Conservation (phyloP, 2,888 invertebrate genomes). For the Scelioninae gen. 2 region DNA sequence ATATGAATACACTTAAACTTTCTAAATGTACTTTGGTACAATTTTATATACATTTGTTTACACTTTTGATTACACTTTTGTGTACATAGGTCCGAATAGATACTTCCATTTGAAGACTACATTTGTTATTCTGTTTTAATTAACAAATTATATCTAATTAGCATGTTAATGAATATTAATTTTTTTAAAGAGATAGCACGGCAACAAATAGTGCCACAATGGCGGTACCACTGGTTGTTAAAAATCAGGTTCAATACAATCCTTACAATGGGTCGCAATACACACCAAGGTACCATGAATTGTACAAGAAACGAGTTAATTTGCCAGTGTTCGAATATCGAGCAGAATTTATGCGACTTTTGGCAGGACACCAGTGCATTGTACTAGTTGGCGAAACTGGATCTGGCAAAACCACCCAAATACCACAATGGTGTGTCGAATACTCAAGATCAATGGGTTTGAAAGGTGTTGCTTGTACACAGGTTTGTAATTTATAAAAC, state of each 20-base stretch:
- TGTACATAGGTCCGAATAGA: no score
- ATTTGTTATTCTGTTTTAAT: no score
- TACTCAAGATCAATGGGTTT: constrained; percentile 81
- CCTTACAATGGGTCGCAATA: constrained; percentile 89
- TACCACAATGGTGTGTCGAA: constrained; percentile 96
- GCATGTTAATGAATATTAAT: not conserved
- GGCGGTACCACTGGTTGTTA: constrained; percentile 76
- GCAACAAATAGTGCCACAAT: constrained; percentile 71
- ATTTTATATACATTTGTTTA: no score
- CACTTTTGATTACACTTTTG: no score
- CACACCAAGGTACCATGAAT: constrained; percentile 91
- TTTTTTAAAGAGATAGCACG: constrained; percentile 61
- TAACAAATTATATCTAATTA: no score
- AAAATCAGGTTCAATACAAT: constrained; percentile 78
- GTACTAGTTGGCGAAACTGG: constrained; percentile 99
- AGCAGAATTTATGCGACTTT: constrained; percentile 94
- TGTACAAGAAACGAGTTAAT: constrained; percentile 90
- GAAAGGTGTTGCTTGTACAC: constrained; percentile 96
- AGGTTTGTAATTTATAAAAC: constrained; percentile 72
- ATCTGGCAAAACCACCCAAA: constrained; percentile 99
- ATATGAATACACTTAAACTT: no score
- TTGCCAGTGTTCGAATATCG: constrained; percentile 99
- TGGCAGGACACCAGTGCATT: constrained; percentile 95
- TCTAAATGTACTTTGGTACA: no score
- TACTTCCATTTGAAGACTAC: not conserved